Conservation (phyloP, 2,888 invertebrate species). For the Cheilosia urbana region DNA sequence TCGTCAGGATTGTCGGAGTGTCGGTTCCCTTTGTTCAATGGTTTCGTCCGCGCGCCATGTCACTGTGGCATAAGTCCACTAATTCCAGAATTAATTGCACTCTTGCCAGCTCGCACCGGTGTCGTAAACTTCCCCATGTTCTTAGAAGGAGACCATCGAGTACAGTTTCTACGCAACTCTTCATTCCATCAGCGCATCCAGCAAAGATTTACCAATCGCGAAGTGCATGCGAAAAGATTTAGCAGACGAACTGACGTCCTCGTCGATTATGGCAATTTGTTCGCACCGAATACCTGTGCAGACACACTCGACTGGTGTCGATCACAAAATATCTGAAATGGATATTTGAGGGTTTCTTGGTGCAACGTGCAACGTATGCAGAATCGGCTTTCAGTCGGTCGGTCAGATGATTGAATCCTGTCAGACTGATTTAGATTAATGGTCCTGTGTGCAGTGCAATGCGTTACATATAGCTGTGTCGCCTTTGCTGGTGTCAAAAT, state of each 20-base stretch:
- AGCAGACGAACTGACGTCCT: slow-evolving; percentile 67
- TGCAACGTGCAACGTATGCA: slow-evolving; percentile 4
- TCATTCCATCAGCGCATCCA: slow-evolving; percentile 14
- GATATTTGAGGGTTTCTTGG: slow-evolving; percentile 26
- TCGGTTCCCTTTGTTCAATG: slow-evolving; percentile 66
- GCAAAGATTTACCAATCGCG: slow-evolving; percentile 25
- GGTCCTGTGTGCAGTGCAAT: slow-evolving; percentile 50
- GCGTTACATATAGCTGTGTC: slow-evolving; percentile 5
- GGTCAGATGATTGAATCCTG: slow-evolving; percentile 71
- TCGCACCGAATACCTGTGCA: slow-evolving; percentile 35
- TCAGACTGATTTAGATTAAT: slow-evolving; percentile 75
- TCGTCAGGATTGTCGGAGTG: slow-evolving; percentile 56
- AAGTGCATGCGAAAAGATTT: slow-evolving; percentile 33
- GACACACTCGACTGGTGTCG: slow-evolving; percentile 11
- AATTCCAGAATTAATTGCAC: slow-evolving; percentile 72
- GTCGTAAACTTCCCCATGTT: slow-evolving; percentile 68
- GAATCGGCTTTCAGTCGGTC: slow-evolving; percentile 25
- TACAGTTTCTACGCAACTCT: slow-evolving; percentile 60
- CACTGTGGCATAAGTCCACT: slow-evolving; percentile 74
- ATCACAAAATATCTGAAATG: slow-evolving; percentile 66
- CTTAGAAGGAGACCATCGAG: slow-evolving; percentile 62
- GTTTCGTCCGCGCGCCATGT: slow-evolving; percentile 69
- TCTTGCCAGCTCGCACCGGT: slow-evolving; percentile 62
- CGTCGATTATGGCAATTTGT: slow-evolving; percentile 53
- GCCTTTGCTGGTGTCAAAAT: slow-evolving; percentile 16